Conservation (phyloP, 2,888 invertebrate species). For the Amphipoea oculea region DNA sequence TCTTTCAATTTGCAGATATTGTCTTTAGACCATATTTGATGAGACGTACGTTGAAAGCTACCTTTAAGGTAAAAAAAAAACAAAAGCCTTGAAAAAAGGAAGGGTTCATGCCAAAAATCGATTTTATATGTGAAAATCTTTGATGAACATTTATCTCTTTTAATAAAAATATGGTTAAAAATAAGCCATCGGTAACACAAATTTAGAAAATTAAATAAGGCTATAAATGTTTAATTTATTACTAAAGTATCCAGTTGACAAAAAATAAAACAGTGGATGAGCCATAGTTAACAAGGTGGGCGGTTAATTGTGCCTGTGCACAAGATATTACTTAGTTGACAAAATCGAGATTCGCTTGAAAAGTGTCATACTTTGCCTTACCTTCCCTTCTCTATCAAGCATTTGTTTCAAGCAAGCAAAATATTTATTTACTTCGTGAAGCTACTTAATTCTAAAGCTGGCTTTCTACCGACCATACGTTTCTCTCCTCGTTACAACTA, state of each 20-base stretch:
- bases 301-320: background rate
- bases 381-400: background rate
- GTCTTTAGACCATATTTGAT: no score
- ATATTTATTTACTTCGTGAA: background rate
- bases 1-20: no score
- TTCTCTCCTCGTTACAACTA: slow-evolving; percentile 32
- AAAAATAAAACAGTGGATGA: background rate
- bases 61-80: no score
- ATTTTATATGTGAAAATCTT: no score
- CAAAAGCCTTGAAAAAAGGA: no score
- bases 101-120: no score
- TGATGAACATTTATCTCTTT: no score
- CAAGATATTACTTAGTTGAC: no score
- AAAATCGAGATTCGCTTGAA: background rate
- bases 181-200: background rate
- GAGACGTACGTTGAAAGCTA: no score
- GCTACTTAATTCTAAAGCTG: slow-evolving; percentile 49
- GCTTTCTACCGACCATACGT: slow-evolving; percentile 34
- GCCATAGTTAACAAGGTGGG: background rate
- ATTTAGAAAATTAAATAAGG: background rate
- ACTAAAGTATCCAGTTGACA: background rate
- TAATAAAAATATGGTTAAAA: no score
- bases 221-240: background rate
- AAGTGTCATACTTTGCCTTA: background rate
- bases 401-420: slow-evolving; percentile 5